A percentile compares a stretch with the other conserved stretches of the same genome.
Conservation (phyloP, 2,113 vertebrate genomes). For the Dasyornis broadbenti region DNA sequence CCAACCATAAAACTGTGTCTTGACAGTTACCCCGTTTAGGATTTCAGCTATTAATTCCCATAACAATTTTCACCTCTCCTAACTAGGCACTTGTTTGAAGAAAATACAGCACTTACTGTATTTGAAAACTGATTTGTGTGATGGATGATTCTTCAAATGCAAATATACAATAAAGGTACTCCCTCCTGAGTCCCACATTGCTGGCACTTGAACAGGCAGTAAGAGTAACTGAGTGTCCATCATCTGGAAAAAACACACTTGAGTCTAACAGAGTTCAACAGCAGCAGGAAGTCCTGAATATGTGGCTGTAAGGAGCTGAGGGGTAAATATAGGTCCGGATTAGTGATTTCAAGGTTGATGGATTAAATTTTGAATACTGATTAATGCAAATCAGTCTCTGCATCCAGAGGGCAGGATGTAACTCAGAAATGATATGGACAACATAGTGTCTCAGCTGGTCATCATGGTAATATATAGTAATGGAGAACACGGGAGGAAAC, state of each 20-base stretch:
- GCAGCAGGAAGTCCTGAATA: neutral
- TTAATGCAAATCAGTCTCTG: neutral
- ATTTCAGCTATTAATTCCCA: neutral
- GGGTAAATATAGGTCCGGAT: neutral
- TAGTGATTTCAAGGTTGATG: neutral
- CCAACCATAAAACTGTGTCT: neutral
- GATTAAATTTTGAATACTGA: neutral
- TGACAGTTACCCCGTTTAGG: neutral
- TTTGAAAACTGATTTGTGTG: neutral
- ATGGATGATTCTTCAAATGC: neutral
- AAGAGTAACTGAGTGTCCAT: rapidly evolving
- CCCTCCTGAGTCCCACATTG: neutral
- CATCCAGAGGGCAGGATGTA: neutral
- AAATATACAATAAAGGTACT: neutral
- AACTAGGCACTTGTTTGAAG: neutral
- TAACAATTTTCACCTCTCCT: neutral
- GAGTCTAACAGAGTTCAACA: neutral
- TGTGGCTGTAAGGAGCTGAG: neutral
- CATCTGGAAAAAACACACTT: neutral
- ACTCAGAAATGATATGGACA: neutral
- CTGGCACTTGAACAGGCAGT: neutral
- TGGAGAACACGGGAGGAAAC: neutral
- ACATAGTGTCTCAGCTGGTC: neutral
- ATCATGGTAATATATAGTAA: rapidly evolving
- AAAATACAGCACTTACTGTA: neutral